Percentiles rank a stretch among this genome's conserved stretches.
Conservation (phyloP, 2,113 vertebrate species). For the Rhinolophus ferrumequinum region DNA sequence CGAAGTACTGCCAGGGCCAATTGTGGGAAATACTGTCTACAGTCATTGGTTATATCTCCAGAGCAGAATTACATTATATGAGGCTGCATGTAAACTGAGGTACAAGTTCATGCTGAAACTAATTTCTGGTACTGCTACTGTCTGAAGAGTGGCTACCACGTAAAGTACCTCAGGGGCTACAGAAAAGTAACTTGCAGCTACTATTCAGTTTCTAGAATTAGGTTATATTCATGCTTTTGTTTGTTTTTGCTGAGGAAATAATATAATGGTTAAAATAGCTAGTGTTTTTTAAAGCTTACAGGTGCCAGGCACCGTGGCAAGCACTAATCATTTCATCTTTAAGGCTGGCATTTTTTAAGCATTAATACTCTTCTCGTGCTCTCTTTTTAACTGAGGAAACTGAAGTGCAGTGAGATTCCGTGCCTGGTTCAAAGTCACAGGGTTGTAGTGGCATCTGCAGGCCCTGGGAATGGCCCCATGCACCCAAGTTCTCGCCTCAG, state of each 20-base stretch:
- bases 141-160: background rate
- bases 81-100: background rate
- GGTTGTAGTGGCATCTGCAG: background rate
- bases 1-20: background rate
- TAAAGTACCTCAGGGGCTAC: background rate
- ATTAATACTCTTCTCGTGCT: background rate
- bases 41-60: background rate
- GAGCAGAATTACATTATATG: background rate
- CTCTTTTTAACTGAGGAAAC: background rate
- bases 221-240: background rate
- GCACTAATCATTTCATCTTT: background rate
- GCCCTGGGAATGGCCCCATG: background rate
- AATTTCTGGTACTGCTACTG: background rate
- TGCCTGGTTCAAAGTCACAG: background rate
- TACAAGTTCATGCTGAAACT: background rate
- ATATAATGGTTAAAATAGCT: background rate
- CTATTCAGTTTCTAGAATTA: background rate
- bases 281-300: background rate
- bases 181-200: background rate
- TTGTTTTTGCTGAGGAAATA: background rate
- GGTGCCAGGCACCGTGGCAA: background rate
- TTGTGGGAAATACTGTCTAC: background rate
- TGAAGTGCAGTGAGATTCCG: background rate
- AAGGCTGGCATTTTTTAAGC: background rate
- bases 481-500: background rate